Percentiles rank a stretch among this genome's conserved stretches.
Conservation (phyloP, 2,888 invertebrate species). For the Eristalis pertinax region DNA sequence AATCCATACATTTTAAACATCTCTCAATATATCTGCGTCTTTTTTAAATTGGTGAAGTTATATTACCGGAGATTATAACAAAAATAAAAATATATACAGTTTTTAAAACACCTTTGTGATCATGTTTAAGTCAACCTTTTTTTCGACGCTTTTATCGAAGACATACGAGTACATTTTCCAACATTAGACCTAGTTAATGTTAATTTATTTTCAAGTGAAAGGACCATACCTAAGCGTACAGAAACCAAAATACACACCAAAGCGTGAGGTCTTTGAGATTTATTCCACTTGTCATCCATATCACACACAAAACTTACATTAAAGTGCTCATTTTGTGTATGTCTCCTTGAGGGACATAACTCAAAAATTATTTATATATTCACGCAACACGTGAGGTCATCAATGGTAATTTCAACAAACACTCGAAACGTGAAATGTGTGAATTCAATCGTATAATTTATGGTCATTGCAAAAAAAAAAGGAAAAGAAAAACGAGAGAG, state of each 20-base stretch:
- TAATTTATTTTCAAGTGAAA: neutral
- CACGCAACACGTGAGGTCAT: slow-evolving; percentile 58
- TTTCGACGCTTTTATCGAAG: too few relatives aligned
- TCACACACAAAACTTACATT: neutral
- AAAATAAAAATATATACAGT: too few relatives aligned
- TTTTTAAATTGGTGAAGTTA: too few relatives aligned
- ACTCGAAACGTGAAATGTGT: slow-evolving; percentile 43
- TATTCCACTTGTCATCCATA: neutral
- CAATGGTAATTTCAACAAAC: slow-evolving; percentile 42
- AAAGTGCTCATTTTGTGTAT: neutral
- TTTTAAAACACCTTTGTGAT: too few relatives aligned
- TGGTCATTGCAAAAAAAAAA: slow-evolving; percentile 39
- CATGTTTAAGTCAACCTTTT: too few relatives aligned
- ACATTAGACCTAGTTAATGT: neutral
- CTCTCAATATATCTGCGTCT: too few relatives aligned
- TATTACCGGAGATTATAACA: too few relatives aligned
- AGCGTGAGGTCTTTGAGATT: neutral
- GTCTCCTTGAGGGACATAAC: neutral
- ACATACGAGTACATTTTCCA: neutral
- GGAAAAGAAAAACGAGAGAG: neutral
- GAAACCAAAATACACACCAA: neutral
- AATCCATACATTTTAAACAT: too few relatives aligned
- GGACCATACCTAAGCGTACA: neutral
- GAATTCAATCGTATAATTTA: slow-evolving; percentile 47
- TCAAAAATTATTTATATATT: slow-evolving; percentile 34